Base-by-base conservation (phyloP, 2,113 vertebrate genomes). In the Paramisgurnus dabryanus region DNA sequence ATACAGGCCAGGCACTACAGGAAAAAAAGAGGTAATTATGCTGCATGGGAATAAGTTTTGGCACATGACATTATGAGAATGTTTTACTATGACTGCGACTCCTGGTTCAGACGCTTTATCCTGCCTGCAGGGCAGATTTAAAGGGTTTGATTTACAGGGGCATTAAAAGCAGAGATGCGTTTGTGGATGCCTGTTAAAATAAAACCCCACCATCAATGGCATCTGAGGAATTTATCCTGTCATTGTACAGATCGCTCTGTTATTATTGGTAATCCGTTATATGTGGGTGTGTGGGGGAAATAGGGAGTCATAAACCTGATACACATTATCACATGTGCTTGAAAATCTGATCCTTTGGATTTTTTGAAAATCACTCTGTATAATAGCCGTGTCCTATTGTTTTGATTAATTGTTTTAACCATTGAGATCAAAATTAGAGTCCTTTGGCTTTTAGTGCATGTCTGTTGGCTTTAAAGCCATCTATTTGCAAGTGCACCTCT, bases 1-100 rank as follows among this genome's bases (percentile, higher is more conserved):
- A 80, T 76, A 60, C 73, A 57, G 80, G 40, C 78, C 78, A 77
- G 64, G 45, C 40, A n/a, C n/a, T 67, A 64, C 55, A 61, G 49
- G 63, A 70, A 71, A 66, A 76, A 73, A 43, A 34, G 68, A 40
- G 17, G 57, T 82, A 85, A 85, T 82, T 76, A 85, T 41, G 41
- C 13, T 15, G 70, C 68, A 49, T 39, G 47, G 69, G 79, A 75
- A 60, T 75, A 75, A 57, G 41, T 76, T 71, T 84, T 82, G 80
- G 83, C 83, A 84, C 64, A 78, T 65, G 60, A 72, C 58, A 82
- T 82, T 60, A 73, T 45, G 47, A 13, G 57, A 67, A 40, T 63
- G 58, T 70, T 76, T 77, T 45, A 84, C 53, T 43, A 49, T 70
- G 58, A 49, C 65, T 47, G 34, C 10, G 18, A 77, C 27, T 50